phyloP scores from a whole-genome alignment of 2,113 vertebrate species.

The Speoplatyrhinus poulsoni region DNA sequence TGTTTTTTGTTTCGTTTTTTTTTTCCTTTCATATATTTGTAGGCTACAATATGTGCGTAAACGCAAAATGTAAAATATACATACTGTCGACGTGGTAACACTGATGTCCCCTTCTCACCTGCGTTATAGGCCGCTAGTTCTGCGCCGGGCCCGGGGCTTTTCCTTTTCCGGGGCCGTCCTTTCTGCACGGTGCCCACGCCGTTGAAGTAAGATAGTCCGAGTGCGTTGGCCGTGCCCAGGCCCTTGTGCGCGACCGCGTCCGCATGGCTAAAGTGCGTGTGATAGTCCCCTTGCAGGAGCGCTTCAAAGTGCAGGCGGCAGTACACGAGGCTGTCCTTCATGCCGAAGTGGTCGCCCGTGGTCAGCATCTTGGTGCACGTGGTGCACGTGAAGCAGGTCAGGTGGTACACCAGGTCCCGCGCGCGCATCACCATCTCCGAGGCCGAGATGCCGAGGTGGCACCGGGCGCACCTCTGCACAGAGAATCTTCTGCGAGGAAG shows the following conservation, averaged over 20 bases:
- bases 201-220: conserved; percentile 98
- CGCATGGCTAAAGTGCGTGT: conserved; percentile 91
- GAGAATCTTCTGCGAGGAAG: conserved; percentile 92
- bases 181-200: conserved; percentile 97
- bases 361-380: conserved; percentile 98
- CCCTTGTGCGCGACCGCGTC: conserved; percentile 90
- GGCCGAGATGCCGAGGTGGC: conserved; percentile 98
- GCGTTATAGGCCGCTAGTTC: conserved; percentile 97
- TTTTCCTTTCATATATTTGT: too few species aligned
- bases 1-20: too few species aligned
- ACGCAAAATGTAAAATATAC: too few species aligned
- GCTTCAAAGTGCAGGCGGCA: conserved; percentile 99
- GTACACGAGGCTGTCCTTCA: conserved; percentile 99
- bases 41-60: too few species aligned
- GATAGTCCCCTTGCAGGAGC: conserved; percentile 96
- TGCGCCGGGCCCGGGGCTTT: conserved; percentile 92
- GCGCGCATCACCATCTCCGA: conserved; percentile 99
- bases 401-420: conserved; percentile 96
- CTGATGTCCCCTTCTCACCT: conserved; percentile 76
- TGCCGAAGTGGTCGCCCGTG: conserved; percentile 98
- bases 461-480: conserved; percentile 96
- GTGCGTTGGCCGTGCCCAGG: conserved; percentile 85
- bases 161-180: conserved; percentile 94
- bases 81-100: too few species aligned
- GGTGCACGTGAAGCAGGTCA: conserved; percentile 98